Base-by-base conservation (phyloP, 2,113 vertebrate species). In the Pseudopipra pipra region DNA sequence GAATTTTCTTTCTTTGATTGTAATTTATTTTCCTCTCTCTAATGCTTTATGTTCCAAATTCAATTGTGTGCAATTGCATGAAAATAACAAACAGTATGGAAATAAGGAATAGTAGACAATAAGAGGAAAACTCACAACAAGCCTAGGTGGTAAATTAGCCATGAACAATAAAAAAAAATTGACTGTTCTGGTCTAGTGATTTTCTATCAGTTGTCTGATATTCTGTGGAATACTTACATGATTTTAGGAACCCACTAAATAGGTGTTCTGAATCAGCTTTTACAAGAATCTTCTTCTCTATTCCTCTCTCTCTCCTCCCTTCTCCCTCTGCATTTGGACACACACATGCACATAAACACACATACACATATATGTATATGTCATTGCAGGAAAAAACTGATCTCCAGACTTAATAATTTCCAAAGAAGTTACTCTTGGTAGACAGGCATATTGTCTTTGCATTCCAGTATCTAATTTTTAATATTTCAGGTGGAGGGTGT, bases 11-110 rank as follows among this genome's bases (percentile, higher is more conserved):
- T 87, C 55, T 89, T 93, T 89, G 46, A 88, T 49, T 86, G 41
- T 58, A 94, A 91, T 96, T 89, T 87, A 51, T 88, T 96, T 80
- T 75, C 44, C 35, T 87, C 49, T 96, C 47, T 92, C 59, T 97
- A 96, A 94, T 90, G 33, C 25, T 89, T 97, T 96, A 78, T 90
- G 83, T 95, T 96, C 35, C 66, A 96, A 89, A 96, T 95, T 96
- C 96, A 97, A 90, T 94, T 96, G 51, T 85, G 95, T 96, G 86
- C 87, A 96, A 91, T 91, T 73, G 46, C 83, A 88, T 88, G 84
- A 97, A 97, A 96, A 92, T 90, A 95, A 95, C 59, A 90, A 92
- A 96, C 39, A 39, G 54, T 2, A 9, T 78, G 89, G 68, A 97
- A 96, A 95, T 95, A 47, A 61, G 63, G 94, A 93, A 91, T 58